Base-by-base conservation (phyloP, 2,113 vertebrate species). In the Phainopepla nitens region DNA sequence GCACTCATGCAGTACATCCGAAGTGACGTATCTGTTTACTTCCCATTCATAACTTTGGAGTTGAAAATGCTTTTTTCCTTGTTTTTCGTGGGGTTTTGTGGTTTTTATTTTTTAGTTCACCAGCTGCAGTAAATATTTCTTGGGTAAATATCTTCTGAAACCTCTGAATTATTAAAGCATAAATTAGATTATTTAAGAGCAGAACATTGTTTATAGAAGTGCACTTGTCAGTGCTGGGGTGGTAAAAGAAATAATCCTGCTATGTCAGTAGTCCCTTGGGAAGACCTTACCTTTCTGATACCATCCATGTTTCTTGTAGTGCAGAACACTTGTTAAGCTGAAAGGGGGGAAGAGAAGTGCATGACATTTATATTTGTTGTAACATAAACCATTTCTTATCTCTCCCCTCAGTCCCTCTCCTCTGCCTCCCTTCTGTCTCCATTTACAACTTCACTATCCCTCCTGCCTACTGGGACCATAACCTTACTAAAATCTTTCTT, bases 331-430 rank as follows among this genome's bases (percentile, higher is more conserved):
- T 95, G 95, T 94, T 97, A 93, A 94, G 31, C 75, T 89, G 82
- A 91, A 95, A 83, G 35, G 19, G 39, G 58, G 66, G 23, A 92
- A 91, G 61, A 96, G 79, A 80, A 96, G 82, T 87, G 47, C 82
- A 44, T 92, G 93, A 90, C 93, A 96, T 96, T 97, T 96, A 87
- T 80, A 94, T 83, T 94, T 75, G 13, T 75, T 87, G 91, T 93
- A 96, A 93, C 82, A 93, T 85, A 96, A 96, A 95, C 72, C 60
- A 87, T 90, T 94, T 91, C 92, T 97, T 97, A 96, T 97, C 95
- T 96, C 82, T 92, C 58, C 50, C 76, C 69, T 96, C 79, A 70
- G 89, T 64, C 64, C 31, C 54, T 95, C 62, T 94, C n/a, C 60
- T 92, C 58, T 87, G 47, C 66, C 36, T 94, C 44, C 72, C 36